Conservation (phyloP, 2,888 invertebrate species). For the Mythimna albipuncta region DNA sequence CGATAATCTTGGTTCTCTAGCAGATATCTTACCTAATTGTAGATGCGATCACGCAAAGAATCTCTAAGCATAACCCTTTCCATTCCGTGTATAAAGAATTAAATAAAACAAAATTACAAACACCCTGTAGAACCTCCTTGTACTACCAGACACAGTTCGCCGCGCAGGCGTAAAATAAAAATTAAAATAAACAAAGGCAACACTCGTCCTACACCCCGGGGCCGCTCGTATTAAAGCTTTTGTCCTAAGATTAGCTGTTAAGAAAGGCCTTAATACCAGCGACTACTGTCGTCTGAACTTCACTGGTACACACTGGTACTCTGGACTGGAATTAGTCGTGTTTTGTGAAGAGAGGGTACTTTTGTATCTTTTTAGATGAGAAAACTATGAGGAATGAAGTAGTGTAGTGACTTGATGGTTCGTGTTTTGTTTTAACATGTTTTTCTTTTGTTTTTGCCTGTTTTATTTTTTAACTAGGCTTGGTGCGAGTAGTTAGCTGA, state of each 20-base stretch:
- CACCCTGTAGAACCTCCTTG: constrained; percentile 77
- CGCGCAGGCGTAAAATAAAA: constrained; percentile 87
- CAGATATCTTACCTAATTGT: too few relatives aligned
- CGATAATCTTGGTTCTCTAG: too few relatives aligned
- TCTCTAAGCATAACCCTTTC: too few relatives aligned
- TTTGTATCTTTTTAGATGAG: constrained; percentile 57
- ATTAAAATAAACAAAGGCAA: constrained; percentile 89
- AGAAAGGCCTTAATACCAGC: constrained; percentile 76
- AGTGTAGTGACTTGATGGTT: constrained; percentile 60
- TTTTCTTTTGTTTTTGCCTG: constrained; percentile 30
- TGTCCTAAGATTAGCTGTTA: constrained; percentile 90
- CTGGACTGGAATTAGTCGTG: constrained; percentile 61
- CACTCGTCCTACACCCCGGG: constrained; percentile 86
- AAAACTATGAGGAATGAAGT: constrained; percentile 66
- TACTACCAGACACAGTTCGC: constrained; percentile 72
- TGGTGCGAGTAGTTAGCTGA: not conserved
- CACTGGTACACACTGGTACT: constrained; percentile 52
- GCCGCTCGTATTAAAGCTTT: constrained; percentile 87
- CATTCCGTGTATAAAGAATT: too few relatives aligned
- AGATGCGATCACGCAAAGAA: too few relatives aligned
- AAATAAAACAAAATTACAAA: not conserved
- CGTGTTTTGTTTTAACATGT: constrained; percentile 54
- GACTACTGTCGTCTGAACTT: constrained; percentile 71
- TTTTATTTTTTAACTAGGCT: constrained; percentile 17
- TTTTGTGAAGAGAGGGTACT: constrained; percentile 50